Percentiles rank a stretch among this genome's conserved stretches.
These are phyloP conservation scores for Formicarius rufipectus DNA, from an alignment of 2,113 vertebrate genomes.

Conservation along the genomic window DNA sequence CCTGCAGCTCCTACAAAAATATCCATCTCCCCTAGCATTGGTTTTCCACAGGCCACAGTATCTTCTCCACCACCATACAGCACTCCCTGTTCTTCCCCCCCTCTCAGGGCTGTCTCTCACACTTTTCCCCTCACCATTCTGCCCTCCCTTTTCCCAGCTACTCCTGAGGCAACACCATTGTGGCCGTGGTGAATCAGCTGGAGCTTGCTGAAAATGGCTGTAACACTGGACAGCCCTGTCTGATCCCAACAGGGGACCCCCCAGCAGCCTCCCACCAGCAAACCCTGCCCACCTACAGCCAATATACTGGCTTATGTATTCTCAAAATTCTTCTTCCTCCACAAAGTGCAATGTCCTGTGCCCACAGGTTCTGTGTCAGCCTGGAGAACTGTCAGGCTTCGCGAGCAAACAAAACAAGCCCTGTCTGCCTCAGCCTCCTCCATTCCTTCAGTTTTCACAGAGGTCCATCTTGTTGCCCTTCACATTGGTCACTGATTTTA, in stretches of 20 bases:
- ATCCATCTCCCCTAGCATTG: not conserved
- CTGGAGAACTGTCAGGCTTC: not conserved
- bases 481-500: not conserved
- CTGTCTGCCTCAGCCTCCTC: not conserved
- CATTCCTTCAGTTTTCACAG: not conserved
- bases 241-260: fast-evolving
- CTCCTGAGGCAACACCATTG: fast-evolving
- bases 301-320: not conserved
- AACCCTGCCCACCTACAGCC: not conserved
- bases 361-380: not conserved
- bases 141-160: not conserved
- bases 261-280: not conserved
- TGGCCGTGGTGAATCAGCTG: fast-evolving
- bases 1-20: not conserved
- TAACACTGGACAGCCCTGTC: fast-evolving
- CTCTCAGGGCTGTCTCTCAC: not conserved
- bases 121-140: not conserved
- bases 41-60: not conserved
- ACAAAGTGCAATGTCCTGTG: not conserved
- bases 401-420: not conserved
- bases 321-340: not conserved
- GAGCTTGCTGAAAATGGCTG: not conserved
- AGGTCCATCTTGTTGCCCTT: not conserved
- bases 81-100: not conserved
- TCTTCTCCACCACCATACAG: not conserved